Base-by-base conservation (phyloP, 2,888 invertebrate species). In the Chromoteleia sp. region DNA sequence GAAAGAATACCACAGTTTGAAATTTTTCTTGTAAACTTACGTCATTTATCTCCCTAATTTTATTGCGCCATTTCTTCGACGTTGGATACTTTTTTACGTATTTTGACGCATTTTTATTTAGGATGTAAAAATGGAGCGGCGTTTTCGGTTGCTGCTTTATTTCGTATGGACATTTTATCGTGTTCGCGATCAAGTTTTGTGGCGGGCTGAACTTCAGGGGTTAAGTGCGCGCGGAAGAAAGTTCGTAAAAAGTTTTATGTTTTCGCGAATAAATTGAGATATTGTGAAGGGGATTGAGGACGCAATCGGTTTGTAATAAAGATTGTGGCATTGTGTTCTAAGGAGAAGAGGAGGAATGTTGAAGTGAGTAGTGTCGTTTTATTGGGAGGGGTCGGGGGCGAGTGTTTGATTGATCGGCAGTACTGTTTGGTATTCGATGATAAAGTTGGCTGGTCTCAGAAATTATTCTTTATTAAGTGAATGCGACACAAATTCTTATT, bases 201-300 rank as follows among this genome's bases (percentile, higher is more conserved):
- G 67, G 67, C 59, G 50, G 45, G 6, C 21, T 65, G 56, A 75
- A 75, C 67, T 75, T 75, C 39, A 52, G 25, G 63, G 58, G 67
- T 67, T 75, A 75, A 75, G 75, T 75, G 75, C 50, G 41, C 67
- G 43, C 36, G 25, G 21, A 58, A 58, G 52, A 41, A 75, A 67
- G 58, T 75, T 75, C 50, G 75, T 75, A 67, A 59, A 75, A 75
- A 67, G 67, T 75, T 75, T 67, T 75, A 67, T 75, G 59, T 75
- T 75, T 75, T 67, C 67, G 59, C 59, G 67, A 75, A 75, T 67
- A 75, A 75, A 75, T 67, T 75, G 75, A 75, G 59, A 75, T 67
- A 75, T 75, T 75, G 59, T 67, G 48, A 75, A 59, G 43, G 67
- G 67, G 67, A 67, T 67, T 67, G 58, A 59, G 25, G 59, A 56